phyloP scores from a whole-genome alignment of 92 coral and sea anemone genomes.

The Palythoa grandiflora region DNA sequence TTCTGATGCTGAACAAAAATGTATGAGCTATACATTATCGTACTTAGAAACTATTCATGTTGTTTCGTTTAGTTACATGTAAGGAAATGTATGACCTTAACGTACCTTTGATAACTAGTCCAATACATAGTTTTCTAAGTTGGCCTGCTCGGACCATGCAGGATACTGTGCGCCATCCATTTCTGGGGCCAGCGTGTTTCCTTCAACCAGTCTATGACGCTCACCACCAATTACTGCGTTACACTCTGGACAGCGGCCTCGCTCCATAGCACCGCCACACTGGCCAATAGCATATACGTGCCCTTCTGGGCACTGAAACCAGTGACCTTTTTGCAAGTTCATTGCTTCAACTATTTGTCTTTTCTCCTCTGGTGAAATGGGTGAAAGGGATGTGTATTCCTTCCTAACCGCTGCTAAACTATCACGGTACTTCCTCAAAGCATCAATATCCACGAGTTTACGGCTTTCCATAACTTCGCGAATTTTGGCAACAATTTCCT shows the following conservation, averaged over 20 bases:
- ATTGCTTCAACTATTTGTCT: constrained; percentile 76
- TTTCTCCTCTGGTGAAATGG: constrained; percentile 78
- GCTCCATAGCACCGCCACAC: constrained; percentile 94
- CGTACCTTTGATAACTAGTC: neutral
- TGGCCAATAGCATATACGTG: constrained; percentile 85
- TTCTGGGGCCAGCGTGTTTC: constrained; percentile 83
- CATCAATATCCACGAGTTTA: constrained; percentile 59
- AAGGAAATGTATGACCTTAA: neutral
- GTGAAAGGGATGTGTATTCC: constrained; percentile 31
- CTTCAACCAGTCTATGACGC: constrained; percentile 67
- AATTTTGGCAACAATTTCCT: constrained; percentile 39
- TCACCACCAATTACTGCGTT: constrained; percentile 83
- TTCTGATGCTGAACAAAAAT: too few species aligned
- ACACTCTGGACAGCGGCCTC: constrained; percentile 88
- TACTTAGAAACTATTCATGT: too few species aligned
- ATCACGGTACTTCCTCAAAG: constrained; percentile 46
- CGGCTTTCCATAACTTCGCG: constrained; percentile 48
- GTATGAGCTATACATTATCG: too few species aligned
- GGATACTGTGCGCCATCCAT: constrained; percentile 83
- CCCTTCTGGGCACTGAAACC: constrained; percentile 92
- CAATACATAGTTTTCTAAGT: constrained; percentile 76
- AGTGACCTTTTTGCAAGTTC: constrained; percentile 79
- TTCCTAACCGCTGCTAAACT: constrained; percentile 23
- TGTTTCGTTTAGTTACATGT: too few species aligned
- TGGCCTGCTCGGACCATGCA: constrained; percentile 99